A percentile compares a stretch with the other conserved stretches of the same genome.
Conservation (phyloP, 2,113 vertebrate species). For the Propithecus coquereli region DNA sequence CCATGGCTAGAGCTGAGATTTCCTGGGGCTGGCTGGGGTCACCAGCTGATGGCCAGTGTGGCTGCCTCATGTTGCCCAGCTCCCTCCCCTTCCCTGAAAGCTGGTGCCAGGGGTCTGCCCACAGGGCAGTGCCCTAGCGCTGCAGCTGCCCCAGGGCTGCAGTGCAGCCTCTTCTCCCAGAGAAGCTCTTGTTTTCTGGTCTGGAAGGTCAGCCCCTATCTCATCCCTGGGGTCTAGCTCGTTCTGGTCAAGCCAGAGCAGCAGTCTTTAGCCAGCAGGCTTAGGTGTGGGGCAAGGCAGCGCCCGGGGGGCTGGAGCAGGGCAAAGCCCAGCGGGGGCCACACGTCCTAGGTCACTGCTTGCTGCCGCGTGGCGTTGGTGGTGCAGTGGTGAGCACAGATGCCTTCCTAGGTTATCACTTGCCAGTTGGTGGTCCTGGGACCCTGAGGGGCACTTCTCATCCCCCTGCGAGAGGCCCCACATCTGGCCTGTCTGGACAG, state of each 20-base stretch:
- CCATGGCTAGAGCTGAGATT: neutral
- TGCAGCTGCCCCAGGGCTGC: neutral
- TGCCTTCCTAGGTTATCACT: neutral
- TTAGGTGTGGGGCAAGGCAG: accelerated
- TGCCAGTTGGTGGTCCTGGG: neutral
- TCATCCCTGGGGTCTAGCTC: neutral
- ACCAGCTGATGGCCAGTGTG: neutral
- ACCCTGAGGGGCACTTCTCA: too few relatives aligned
- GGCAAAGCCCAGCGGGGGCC: neutral
- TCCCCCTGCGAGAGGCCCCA: neutral
- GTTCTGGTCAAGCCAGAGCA: neutral
- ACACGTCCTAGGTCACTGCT: neutral
- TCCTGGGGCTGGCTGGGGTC: neutral
- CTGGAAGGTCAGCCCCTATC: neutral
- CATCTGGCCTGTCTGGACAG: neutral
- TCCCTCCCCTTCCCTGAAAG: neutral
- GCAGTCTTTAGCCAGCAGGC: neutral
- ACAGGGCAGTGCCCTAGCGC: neutral
- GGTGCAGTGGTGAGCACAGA: too few relatives aligned
- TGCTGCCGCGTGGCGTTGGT: too few relatives aligned
- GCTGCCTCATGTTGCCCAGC: neutral
- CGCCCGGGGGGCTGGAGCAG: neutral
- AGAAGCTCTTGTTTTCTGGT: neutral
- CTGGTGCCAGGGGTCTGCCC: neutral
- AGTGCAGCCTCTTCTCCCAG: neutral